These are phyloP conservation scores for Taphrorychus bicolor DNA, from an alignment of 2,888 invertebrate species.

Conservation along the genomic window DNA sequence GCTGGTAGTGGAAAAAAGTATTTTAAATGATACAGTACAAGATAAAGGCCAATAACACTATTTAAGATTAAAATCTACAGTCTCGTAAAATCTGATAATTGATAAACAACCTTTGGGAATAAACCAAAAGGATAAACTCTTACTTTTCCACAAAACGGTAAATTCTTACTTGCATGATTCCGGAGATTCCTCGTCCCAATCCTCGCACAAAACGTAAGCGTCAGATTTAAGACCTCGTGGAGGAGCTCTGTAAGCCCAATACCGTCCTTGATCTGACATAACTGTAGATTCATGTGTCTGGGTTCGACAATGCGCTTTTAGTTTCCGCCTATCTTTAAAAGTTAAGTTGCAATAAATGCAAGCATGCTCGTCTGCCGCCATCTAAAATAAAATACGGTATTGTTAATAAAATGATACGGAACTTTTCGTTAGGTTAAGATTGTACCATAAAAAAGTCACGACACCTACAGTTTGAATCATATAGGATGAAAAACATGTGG, in stretches of 20 bases:
- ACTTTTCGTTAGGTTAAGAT: no score
- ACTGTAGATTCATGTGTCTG: constrained; percentile 66
- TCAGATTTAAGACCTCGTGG: constrained; percentile 72
- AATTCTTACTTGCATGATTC: constrained; percentile 63
- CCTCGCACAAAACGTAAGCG: constrained; percentile 70
- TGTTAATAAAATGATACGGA: no score
- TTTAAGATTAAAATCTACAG: no score
- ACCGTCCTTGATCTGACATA: constrained; percentile 74
- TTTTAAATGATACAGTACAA: no score
- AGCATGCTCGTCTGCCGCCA: background rate
- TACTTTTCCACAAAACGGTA: background rate
- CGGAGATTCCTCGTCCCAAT: constrained; percentile 64
- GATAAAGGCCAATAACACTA: no score
- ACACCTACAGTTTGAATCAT: no score
- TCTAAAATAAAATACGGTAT: background rate
- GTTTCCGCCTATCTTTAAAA: constrained; percentile 63
- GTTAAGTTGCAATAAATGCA: constrained; percentile 63
- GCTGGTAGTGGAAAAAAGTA: no score
- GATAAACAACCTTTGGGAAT: no score
- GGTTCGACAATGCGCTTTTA: constrained; percentile 68
- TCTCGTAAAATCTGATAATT: no score
- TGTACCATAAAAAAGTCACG: no score
- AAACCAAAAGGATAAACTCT: background rate
- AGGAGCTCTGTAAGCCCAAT: constrained; percentile 73
- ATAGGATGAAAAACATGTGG: no score